Evolutionary conservation across 1,140 invertebrate species (phyloP).

Genomic region (Drosophila littoralis): DNA sequence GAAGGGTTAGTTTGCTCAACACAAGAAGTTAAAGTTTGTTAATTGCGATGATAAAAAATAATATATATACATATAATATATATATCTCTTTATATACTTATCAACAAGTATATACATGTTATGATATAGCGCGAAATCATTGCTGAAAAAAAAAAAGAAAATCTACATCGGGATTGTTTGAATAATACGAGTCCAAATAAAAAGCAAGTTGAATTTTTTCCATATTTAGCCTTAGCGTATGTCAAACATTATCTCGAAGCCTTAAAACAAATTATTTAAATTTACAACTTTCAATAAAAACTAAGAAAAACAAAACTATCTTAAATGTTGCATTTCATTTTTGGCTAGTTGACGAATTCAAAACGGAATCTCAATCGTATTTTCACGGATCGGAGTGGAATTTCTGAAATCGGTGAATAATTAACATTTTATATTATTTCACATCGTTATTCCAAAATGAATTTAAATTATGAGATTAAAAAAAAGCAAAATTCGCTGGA

Average conservation of each 20-base stretch:
- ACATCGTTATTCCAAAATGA: no score
- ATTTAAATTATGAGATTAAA: no score
- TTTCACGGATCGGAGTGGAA: no score
- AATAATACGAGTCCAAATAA: slow-evolving; percentile 53
- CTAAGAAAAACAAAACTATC: slow-evolving; percentile 43
- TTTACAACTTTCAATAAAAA: slow-evolving; percentile 77
- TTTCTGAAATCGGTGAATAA: no score
- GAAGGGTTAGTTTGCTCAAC: slow-evolving; percentile 47
- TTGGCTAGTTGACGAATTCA: not conserved
- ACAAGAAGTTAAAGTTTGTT: slow-evolving; percentile 55
- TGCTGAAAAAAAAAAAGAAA: not conserved
- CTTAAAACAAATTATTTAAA: slow-evolving; percentile 74
- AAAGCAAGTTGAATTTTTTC: slow-evolving; percentile 62
- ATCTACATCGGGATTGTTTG: slow-evolving; percentile 29
- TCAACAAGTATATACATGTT: slow-evolving; percentile 9
- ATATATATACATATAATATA: slow-evolving; percentile 22
- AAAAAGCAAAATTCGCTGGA: no score
- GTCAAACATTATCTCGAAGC: slow-evolving; percentile 72
- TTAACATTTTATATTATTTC: no score
- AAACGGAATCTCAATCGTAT: no score
- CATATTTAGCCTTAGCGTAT: slow-evolving; percentile 73
- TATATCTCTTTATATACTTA: slow-evolving; percentile 23
- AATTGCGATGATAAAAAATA: slow-evolving; percentile 14
- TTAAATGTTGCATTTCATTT: slow-evolving; percentile 8
- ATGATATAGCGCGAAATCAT: slow-evolving; percentile 13